Percentiles rank a stretch among this genome's conserved stretches.
Conservation (phyloP, 53 echinoderm and acorn worm genomes). For the Zoroaster sp. region DNA sequence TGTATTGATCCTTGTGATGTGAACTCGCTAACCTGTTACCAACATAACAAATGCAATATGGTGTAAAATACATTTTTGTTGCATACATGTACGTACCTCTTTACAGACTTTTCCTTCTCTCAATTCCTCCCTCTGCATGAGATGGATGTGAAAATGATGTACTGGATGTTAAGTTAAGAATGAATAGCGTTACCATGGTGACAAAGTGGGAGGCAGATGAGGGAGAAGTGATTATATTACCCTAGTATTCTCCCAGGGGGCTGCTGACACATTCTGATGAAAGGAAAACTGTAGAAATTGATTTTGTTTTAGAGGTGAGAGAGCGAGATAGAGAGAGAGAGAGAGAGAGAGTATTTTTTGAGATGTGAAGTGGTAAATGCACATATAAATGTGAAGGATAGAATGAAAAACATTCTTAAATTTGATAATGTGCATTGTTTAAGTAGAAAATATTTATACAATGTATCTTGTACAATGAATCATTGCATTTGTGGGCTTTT, state of each 20-base stretch:
- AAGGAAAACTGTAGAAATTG: neutral
- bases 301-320: neutral
- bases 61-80: too few species aligned
- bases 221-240: conserved; percentile 6
- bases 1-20: too few species aligned
- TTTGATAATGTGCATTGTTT: too few species aligned
- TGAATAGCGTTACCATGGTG: conserved; percentile 12
- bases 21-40: too few species aligned
- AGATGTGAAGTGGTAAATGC: too few species aligned
- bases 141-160: neutral
- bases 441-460: too few species aligned
- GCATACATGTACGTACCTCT: neutral
- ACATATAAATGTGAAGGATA: too few species aligned
- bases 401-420: too few species aligned
- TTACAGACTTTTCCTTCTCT: neutral
- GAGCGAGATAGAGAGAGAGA: neutral
- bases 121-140: neutral
- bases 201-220: conserved; percentile 21
- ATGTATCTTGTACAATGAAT: too few species aligned
- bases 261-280: neutral
- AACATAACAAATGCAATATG: too few species aligned
- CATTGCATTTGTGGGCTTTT: too few species aligned
- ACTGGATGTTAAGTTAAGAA: neutral
- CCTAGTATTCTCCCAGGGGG: neutral
- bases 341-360: neutral